Base-by-base conservation (phyloP, 2,888 invertebrate species). In the Syrista parreyssii region DNA sequence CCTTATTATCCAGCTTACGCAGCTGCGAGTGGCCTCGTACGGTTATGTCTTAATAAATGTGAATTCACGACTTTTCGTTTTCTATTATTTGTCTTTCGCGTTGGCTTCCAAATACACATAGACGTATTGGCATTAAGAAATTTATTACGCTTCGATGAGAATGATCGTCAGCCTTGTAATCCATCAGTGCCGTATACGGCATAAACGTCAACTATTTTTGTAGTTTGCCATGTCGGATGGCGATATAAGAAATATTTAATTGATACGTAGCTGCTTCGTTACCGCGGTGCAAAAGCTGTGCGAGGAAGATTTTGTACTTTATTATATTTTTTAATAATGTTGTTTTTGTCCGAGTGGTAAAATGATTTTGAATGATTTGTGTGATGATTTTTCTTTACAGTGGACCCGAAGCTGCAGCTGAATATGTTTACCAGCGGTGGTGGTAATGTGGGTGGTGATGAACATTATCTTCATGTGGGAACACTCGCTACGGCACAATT, bases 341-440 rank as follows among this genome's bases (percentile, higher is more conserved):
- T n/a, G n/a, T 3, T 31, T 32, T 15, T 15, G 15, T 40, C 4
- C 40, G 4, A 4, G 4, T 6, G 15, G 6, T 40, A 40, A 15
- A 15, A 40, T 0, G 15, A 40, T 15, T 40, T 1, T 11, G 71
- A n/a, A 71, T n/a, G 12, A 6, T 15, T 15, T 2, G 15, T 40
- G 40, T 1, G 40, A 40, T 15, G 15, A 40, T 30, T 15, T 33
- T 31, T 15, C 3, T n/a, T 91, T 91, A 74, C 89, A 91, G 91
- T 89, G 89, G 90, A 91, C 84, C 84, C 90, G 86, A 89, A 88
- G 84, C 77, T 90, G 86, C 91, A 91, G 88, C 86, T 91, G 88
- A 91, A 87, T 84, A 83, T 89, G 84, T 90, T 86, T 80, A 78
- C 86, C 77, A 86, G 83, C 82, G 87, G 85, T 79, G 86, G 86